Percentiles rank a stretch among this genome's conserved stretches.
Conservation (phyloP, 2,888 invertebrate species). For the Thera obeliscata region DNA sequence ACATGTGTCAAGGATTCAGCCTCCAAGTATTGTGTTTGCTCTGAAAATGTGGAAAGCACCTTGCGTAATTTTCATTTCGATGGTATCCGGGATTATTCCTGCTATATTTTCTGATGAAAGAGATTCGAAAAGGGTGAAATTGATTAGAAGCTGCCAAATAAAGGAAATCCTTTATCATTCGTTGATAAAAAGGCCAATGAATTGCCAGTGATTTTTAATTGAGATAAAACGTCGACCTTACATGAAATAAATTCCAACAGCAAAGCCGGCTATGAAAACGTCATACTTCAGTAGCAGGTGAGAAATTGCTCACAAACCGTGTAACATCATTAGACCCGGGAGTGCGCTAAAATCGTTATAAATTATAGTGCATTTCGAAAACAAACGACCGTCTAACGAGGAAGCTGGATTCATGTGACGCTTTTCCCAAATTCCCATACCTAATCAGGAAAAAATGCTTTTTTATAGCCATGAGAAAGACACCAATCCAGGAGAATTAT, state of each 20-base stretch:
- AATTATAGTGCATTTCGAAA: slow-evolving; percentile 27
- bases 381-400: slow-evolving; percentile 25
- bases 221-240: neutral
- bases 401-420: slow-evolving; percentile 9
- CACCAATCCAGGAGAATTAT: too few relatives aligned
- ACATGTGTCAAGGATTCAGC: neutral
- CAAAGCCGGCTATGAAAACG: neutral
- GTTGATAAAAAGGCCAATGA: neutral
- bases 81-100: too few relatives aligned
- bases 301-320: slow-evolving; percentile 23
- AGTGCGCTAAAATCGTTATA: slow-evolving; percentile 24
- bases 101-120: too few relatives aligned
- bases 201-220: neutral
- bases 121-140: too few relatives aligned
- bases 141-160: neutral
- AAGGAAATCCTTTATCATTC: neutral
- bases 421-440: slow-evolving; percentile 27
- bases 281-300: slow-evolving; percentile 9
- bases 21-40: neutral
- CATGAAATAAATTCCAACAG: neutral
- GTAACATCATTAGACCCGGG: slow-evolving; percentile 26
- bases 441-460: slow-evolving; percentile 19
- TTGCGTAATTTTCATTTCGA: too few relatives aligned
- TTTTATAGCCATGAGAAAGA: neutral
- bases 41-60: too few relatives aligned